Conservation (phyloP, 1,140 invertebrate genomes). For the Drosophila kanapiae region DNA sequence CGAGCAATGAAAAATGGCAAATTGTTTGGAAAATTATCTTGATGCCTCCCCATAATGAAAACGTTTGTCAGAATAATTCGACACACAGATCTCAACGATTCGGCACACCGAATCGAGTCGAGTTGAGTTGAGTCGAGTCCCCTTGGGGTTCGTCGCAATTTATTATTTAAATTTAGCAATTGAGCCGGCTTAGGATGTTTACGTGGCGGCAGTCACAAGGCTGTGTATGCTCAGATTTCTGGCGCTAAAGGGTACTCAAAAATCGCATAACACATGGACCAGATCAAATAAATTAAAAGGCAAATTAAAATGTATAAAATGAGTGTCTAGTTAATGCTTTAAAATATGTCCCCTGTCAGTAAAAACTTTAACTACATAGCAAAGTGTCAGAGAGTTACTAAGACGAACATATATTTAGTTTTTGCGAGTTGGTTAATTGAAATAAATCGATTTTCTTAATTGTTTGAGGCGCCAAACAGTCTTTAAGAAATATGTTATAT, state of each 20-base stretch:
- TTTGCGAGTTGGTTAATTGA: background rate
- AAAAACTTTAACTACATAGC: background rate
- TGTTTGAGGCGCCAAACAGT: background rate
- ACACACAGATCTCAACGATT: conserved; percentile 65
- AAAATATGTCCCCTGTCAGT: conserved; percentile 1
- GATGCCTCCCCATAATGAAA: conserved; percentile 70
- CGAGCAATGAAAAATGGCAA: conserved; percentile 76
- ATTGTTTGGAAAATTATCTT: conserved; percentile 75
- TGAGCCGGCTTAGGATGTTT: conserved; percentile 36
- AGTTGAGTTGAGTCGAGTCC: no score
- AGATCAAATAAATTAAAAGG: conserved; percentile 4
- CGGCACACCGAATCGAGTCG: conserved; percentile 21
- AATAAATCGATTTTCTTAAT: conserved; percentile 1
- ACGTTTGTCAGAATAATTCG: conserved; percentile 77
- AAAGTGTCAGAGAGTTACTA: background rate
- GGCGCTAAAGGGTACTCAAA: conserved; percentile 7
- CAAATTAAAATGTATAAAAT: conserved; percentile 17
- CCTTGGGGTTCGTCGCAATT: conserved; percentile 21
- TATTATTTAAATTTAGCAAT: conserved; percentile 60
- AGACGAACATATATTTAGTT: background rate
- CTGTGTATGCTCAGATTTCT: conserved; percentile 19
- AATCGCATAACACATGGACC: conserved; percentile 1
- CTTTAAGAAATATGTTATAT: background rate
- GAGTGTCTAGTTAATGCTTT: background rate
- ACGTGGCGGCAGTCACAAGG: conserved; percentile 44